A percentile compares a stretch with the other conserved stretches of the same genome.
phyloP scores from a whole-genome alignment of 2,888 invertebrate species.

The Pardosa pseudoannulata region DNA sequence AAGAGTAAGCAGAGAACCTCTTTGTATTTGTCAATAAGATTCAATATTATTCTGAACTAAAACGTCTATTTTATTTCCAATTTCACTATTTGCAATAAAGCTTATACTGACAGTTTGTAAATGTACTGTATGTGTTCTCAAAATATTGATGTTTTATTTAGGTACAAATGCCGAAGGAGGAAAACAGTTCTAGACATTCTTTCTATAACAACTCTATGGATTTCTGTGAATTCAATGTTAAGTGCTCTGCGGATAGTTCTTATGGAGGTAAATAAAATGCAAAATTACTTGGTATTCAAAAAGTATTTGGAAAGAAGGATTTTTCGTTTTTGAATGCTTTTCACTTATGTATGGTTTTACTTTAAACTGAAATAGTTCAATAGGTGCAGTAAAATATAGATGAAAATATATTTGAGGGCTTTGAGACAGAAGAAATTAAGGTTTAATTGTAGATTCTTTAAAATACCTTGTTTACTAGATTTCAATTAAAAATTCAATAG shows the following conservation, averaged over 20 bases:
- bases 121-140: background rate
- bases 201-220: background rate
- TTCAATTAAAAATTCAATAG: too few species aligned
- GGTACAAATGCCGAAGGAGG: slow-evolving; percentile 27
- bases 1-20: slow-evolving; percentile 54
- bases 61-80: background rate
- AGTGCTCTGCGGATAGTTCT: slow-evolving; percentile 26
- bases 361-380: too few species aligned
- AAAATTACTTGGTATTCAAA: too few species aligned
- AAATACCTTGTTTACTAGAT: too few species aligned
- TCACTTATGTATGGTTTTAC: too few species aligned
- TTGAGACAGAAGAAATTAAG: too few species aligned
- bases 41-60: background rate
- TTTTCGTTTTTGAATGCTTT: too few species aligned
- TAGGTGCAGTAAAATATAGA: too few species aligned
- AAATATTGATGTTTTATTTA: slow-evolving; percentile 1
- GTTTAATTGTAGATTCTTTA: too few species aligned
- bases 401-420: too few species aligned
- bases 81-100: background rate
- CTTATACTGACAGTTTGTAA: background rate
- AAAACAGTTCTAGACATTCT: background rate
- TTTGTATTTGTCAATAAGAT: background rate
- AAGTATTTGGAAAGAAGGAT: too few species aligned
- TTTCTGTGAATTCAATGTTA: background rate
- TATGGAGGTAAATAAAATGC: slow-evolving; percentile 29